phyloP scores from a whole-genome alignment of 2,113 vertebrate species.

The Sceloporus tristichus region DNA sequence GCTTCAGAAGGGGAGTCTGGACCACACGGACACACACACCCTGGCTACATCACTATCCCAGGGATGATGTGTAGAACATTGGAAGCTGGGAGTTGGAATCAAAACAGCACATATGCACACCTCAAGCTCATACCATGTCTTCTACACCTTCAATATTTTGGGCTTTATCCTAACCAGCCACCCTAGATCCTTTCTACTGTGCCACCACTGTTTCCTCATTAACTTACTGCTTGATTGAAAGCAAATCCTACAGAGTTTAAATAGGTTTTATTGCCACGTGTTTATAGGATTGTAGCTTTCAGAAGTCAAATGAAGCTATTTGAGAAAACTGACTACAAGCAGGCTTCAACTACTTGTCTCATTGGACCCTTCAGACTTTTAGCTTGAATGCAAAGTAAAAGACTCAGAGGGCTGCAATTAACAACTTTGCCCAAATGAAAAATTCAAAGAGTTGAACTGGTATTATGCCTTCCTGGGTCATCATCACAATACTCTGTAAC shows the following conservation, averaged over 20 bases:
- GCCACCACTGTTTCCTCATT: background rate
- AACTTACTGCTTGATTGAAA: background rate
- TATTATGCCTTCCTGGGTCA: background rate
- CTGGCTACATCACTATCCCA: too few species aligned
- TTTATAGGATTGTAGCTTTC: background rate
- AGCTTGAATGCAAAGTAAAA: constrained; percentile 4
- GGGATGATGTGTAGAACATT: too few species aligned
- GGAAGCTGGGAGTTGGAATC: too few species aligned
- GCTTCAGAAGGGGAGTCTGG: too few species aligned
- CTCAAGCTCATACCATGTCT: background rate
- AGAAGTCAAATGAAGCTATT: background rate
- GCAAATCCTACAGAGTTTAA: background rate
- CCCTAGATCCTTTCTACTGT: background rate
- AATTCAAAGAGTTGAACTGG: background rate
- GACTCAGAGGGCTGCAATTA: background rate
- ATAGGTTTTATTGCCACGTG: background rate
- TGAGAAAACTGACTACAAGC: background rate
- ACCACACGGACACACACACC: too few species aligned
- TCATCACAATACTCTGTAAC: background rate
- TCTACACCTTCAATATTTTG: background rate
- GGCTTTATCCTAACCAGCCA: background rate
- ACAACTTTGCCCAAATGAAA: background rate
- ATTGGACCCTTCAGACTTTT: background rate
- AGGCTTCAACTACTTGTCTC: background rate
- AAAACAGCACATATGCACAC: too few species aligned